Base-by-base conservation (phyloP, 2,113 vertebrate species). In the Ictalurus punctatus region DNA sequence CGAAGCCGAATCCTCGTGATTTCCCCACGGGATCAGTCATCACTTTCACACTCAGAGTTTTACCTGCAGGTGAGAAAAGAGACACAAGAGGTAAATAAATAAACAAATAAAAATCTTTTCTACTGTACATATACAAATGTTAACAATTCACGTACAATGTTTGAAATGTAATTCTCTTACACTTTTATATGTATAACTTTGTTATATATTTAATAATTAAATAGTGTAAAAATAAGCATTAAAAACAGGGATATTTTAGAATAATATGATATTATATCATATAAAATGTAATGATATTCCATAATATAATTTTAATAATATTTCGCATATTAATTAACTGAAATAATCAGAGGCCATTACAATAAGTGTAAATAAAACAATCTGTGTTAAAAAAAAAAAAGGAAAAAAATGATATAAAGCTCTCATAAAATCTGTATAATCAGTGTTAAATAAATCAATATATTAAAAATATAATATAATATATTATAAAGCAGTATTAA, bases 1-100 rank as follows among this genome's bases (percentile, higher is more conserved):
- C 97, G 90, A 99, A 99, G 89, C 98, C 98, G 95, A 99, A 99
- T 85, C 98, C 98, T 95, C 98, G 97, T 87, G 98, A 99, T 94
- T 99, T 99, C 86, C 98, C 98, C 65, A 95, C 96, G 89, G 97
- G 95, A 88, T 99, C 98, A 83, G 96, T 98, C 98, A 99, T 99
- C 92, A 99, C 98, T 93, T 98, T 99, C 90, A 99, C 98, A 73
- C 98, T 99, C 87, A 99, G 95, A 34, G 97, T 99, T 96, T 98
- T 99, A 93, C 98, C 98, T 99, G 92, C 90, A 91, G 67, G 84
- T 87, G 92, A 85, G 67, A 86, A 90, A 34, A 12, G 25, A 71
- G 5, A 78, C 3, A 48, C 27, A 13, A n/a, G 2, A 67, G 27
- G 23, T 25, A 4, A 48, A 78, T 44, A 44, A 48, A 48, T 48